phyloP scores from a whole-genome alignment of 2,113 vertebrate species.

The Silurus meridionalis region DNA sequence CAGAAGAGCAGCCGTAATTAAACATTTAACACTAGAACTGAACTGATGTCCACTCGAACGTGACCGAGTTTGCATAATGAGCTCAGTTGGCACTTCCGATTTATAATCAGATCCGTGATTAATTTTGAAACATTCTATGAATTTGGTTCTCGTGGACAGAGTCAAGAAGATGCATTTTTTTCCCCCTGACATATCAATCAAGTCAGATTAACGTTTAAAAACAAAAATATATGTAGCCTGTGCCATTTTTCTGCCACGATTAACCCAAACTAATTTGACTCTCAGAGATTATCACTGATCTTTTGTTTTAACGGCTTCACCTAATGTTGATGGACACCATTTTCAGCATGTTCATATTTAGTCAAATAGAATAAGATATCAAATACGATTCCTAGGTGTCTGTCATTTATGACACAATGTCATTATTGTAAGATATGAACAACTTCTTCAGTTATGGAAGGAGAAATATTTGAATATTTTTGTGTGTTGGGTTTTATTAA shows the following conservation, averaged over 20 bases:
- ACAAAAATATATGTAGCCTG: background rate
- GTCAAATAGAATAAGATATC: background rate
- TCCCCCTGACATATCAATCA: background rate
- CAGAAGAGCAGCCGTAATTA: background rate
- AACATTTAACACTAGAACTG: background rate
- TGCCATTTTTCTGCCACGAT: background rate
- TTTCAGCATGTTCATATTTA: background rate
- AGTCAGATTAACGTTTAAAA: background rate
- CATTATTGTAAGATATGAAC: background rate
- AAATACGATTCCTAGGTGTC: background rate
- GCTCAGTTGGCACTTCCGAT: too few relatives aligned
- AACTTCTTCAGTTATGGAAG: background rate
- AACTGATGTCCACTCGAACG: background rate
- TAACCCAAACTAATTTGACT: background rate
- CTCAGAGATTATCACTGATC: background rate
- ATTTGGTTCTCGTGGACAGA: background rate
- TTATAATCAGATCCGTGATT: background rate
- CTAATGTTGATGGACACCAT: background rate
- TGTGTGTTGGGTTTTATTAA: background rate
- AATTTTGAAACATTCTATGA: background rate
- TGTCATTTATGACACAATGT: background rate
- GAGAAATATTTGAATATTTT: background rate
- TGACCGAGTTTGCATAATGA: conserved; percentile 7
- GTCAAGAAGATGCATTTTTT: background rate
- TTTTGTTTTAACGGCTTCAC: background rate